Evolutionary conservation across 2,888 invertebrate species (phyloP).

Genomic region (Aleiodes testaceus): DNA sequence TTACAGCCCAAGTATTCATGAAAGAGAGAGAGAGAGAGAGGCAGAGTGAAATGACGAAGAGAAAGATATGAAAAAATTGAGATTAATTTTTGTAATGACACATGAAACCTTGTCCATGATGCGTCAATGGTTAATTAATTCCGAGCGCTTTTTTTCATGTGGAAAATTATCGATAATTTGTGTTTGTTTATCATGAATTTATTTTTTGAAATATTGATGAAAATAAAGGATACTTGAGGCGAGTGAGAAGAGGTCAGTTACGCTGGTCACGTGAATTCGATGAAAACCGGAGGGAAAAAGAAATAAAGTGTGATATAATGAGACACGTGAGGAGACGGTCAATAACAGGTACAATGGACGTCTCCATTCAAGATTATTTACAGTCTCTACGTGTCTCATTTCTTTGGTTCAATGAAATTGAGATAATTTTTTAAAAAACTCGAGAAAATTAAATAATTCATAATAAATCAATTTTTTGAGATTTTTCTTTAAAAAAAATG

Average conservation of each 20-base stretch:
- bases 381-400: constrained; percentile 27
- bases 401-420: constrained; percentile 4
- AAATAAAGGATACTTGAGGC: too few relatives aligned
- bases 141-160: constrained; percentile 4
- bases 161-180: constrained; percentile 16
- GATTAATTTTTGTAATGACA: constrained; percentile 17
- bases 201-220: not conserved
- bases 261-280: constrained; percentile 43
- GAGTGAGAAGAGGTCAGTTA: constrained; percentile 39
- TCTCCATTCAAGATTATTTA: constrained; percentile 42
- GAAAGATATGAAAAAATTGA: not conserved
- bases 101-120: constrained; percentile 3
- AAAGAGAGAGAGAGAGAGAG: too few relatives aligned
- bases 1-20: not conserved
- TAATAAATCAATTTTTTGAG: not conserved
- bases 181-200: not conserved
- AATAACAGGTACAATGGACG: constrained; percentile 35
- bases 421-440: not conserved
- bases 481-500: not conserved
- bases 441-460: not conserved
- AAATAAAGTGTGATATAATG: constrained; percentile 36
- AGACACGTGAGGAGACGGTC: constrained; percentile 44
- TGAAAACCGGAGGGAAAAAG: constrained; percentile 32
- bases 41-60: not conserved
- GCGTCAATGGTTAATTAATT: constrained; percentile 19